Evolutionary conservation across 2,797 vertebrate species (phyloP).

Genomic region (Rhabdomys pumilio): DNA sequence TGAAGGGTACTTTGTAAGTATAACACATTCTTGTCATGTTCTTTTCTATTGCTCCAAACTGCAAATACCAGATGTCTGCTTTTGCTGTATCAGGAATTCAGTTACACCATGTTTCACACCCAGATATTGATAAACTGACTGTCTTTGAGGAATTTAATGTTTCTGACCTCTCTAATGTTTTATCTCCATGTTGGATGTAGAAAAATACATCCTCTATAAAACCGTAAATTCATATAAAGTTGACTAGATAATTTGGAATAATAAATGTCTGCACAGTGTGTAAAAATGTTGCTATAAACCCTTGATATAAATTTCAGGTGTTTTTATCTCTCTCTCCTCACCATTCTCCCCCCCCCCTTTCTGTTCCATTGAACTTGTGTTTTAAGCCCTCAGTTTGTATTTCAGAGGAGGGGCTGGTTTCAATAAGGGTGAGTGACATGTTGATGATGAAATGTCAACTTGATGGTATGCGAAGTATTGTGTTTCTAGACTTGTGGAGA

Average conservation of each 20-base stretch:
- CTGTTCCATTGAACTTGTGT: slow-evolving; percentile 65
- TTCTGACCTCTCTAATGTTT: slow-evolving; percentile 84
- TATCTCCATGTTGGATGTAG: slow-evolving; percentile 74
- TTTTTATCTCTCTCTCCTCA: slow-evolving; percentile 54
- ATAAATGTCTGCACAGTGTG: slow-evolving; percentile 78
- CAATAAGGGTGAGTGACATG: slow-evolving; percentile 9
- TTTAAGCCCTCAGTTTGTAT: slow-evolving; percentile 53
- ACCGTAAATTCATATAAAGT: slow-evolving; percentile 77
- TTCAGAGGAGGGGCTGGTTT: slow-evolving; percentile 65
- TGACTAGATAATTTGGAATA: slow-evolving; percentile 83
- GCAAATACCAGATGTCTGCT: slow-evolving; percentile 79
- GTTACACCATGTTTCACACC: slow-evolving; percentile 79
- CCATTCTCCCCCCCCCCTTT: not conserved
- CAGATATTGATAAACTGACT: slow-evolving; percentile 85
- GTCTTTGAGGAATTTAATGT: slow-evolving; percentile 85
- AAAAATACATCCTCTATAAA: slow-evolving; percentile 43
- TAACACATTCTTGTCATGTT: slow-evolving; percentile 82
- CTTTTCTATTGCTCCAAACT: slow-evolving; percentile 78
- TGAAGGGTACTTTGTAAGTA: slow-evolving; percentile 88
- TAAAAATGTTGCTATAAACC: slow-evolving; percentile 78
- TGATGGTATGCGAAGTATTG: slow-evolving; percentile 21
- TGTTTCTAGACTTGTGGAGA: slow-evolving; percentile 15
- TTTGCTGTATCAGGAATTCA: slow-evolving; percentile 83
- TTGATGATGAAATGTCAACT: slow-evolving; percentile 51
- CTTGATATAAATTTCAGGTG: slow-evolving; percentile 62